Base-by-base conservation (phyloP, 2,888 invertebrate species). In the Aporophyla nigra region DNA sequence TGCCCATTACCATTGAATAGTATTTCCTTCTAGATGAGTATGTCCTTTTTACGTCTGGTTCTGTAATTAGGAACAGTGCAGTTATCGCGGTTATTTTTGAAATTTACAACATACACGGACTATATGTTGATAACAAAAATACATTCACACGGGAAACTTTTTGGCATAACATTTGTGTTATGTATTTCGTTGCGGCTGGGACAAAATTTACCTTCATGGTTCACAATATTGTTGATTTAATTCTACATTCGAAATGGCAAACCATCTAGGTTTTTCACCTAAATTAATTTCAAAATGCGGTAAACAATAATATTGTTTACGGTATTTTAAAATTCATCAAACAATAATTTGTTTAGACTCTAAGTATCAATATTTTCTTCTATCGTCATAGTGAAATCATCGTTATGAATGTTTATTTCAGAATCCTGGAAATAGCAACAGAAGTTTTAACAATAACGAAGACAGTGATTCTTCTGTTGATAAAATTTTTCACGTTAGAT, bases 401-500 rank as follows among this genome's bases (percentile, higher is more conserved):
- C 63, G 27, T 62, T 63, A 53, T 78, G 74, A 82, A 74, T 83
- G 88, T 93, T 85, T 91, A 89, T 96, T 96, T 92, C 96, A 96
- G 96, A 92, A 91, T 84, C 89, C 88, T 87, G 83, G 85, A 88
- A 89, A 89, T 87, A 78, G 84, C 90, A 91, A 88, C 83, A 86
- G 84, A 86, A 83, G 80, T 84, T 51, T 51, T 74, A 84, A 76
- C 43, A 69, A 54, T 53, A 65, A 90, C 67, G 93, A 91, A 83
- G 92, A 91, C 86, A 92, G 91, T 86, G 93, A 94, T 87, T 88
- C 89, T 62, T 94, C 95, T 76, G 76, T 94, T 88, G 96, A 97
- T 92, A 95, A 94, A 90, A 94, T 95, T 82, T 97, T 97, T 91
- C 95, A 96, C 88, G 91, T 92, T 83, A 93, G 97, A 95, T 97